phyloP scores from a whole-genome alignment of 2,888 invertebrate genomes.

The Dione juno region DNA sequence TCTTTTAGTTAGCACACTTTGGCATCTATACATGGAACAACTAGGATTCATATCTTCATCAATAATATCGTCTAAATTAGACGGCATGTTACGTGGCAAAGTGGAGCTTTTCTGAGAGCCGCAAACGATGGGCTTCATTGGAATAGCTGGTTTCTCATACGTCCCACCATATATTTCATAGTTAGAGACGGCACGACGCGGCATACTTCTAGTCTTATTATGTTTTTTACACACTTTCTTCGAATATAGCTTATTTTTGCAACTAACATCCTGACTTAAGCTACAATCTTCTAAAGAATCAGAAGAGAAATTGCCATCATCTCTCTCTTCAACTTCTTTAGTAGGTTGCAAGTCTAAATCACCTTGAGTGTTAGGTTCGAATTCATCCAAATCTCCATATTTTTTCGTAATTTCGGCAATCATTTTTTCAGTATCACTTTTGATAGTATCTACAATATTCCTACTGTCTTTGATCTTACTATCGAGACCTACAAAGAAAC shows the following conservation, averaged over 20 bases:
- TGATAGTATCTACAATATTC: conserved; percentile 85
- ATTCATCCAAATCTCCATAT: conserved; percentile 85
- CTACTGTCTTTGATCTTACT: conserved; percentile 70
- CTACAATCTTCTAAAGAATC: conserved; percentile 90
- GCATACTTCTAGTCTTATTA: conserved; percentile 75
- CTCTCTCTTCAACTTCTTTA: conserved; percentile 71
- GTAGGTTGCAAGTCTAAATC: conserved; percentile 74
- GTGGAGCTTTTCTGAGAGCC: conserved; percentile 78
- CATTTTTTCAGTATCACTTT: conserved; percentile 86
- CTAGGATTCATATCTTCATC: conserved; percentile 77
- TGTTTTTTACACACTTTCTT: conserved; percentile 82
- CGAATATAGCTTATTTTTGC: conserved; percentile 78
- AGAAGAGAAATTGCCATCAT: conserved; percentile 89
- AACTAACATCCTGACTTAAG: conserved; percentile 80
- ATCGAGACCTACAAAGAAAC: conserved; percentile 86
- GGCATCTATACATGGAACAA: conserved; percentile 74
- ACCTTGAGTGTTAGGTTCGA: conserved; percentile 59
- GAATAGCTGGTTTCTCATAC: conserved; percentile 69
- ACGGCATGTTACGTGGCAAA: conserved; percentile 79
- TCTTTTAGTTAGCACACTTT: conserved; percentile 79
- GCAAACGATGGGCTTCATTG: conserved; percentile 66
- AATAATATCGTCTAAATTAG: conserved; percentile 78
- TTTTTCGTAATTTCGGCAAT: conserved; percentile 86
- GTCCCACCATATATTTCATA: conserved; percentile 87
- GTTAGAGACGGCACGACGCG: conserved; percentile 89